These are phyloP conservation scores for Axinella damicornis DNA, from an alignment of 37 sponge, comb jelly and placozoan genomes.

Conservation along the genomic window DNA sequence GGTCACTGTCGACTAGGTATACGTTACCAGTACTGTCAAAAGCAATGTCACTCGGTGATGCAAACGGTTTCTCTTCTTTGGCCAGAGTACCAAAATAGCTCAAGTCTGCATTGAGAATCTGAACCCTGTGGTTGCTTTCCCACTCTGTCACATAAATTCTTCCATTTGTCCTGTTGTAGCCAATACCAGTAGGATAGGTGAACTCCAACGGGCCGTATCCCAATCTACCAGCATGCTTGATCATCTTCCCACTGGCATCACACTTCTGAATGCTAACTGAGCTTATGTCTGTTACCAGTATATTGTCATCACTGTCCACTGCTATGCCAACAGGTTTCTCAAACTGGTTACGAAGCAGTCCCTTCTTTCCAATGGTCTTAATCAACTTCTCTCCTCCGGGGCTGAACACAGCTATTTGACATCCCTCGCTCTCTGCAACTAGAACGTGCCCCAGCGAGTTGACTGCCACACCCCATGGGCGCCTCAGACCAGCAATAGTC, in stretches of 20 bases:
- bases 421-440: constrained; percentile 2
- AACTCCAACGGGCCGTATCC: constrained; percentile 44
- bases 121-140: constrained; percentile 67
- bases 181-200: constrained; percentile 49
- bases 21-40: constrained; percentile 54
- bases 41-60: constrained; percentile 43
- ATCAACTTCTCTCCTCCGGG: background rate
- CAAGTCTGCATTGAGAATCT: constrained; percentile 59
- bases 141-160: constrained; percentile 52
- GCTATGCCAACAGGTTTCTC: constrained; percentile 24
- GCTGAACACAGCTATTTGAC: constrained; percentile 17
- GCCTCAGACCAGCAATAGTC: background rate
- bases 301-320: constrained; percentile 23
- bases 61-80: constrained; percentile 44
- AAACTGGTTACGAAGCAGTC: constrained; percentile 37
- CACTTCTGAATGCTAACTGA: constrained; percentile 61
- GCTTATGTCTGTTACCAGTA: constrained; percentile 32
- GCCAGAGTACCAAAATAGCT: constrained; percentile 54
- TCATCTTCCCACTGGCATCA: constrained; percentile 47
- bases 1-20: constrained; percentile 55
- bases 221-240: constrained; percentile 31
- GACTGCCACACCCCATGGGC: constrained; percentile 38
- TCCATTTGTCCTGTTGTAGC: constrained; percentile 12
- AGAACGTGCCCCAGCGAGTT: constrained; percentile 34
- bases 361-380: constrained; percentile 26